phyloP scores from a whole-genome alignment of 2,113 vertebrate genomes.

The Suricata suricatta region DNA sequence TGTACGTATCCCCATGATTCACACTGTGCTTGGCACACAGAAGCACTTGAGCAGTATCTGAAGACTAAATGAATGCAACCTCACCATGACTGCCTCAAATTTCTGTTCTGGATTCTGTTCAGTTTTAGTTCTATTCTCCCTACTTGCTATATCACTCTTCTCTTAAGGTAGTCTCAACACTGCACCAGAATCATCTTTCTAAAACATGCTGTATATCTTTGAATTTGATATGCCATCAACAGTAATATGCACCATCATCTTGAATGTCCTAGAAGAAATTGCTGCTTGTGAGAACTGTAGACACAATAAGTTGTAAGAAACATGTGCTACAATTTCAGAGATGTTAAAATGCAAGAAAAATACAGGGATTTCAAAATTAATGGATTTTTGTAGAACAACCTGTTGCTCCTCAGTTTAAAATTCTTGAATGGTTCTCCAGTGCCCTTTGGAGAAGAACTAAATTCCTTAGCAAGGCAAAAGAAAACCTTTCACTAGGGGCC shows the following conservation, averaged over 20 bases:
- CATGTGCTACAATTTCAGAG: neutral
- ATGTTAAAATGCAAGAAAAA: conserved; percentile 34
- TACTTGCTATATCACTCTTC: neutral
- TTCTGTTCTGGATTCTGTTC: neutral
- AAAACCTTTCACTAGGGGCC: neutral
- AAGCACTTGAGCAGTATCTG: neutral
- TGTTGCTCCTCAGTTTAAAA: neutral
- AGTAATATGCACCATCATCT: neutral
- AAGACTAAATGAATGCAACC: neutral
- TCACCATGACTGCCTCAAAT: neutral
- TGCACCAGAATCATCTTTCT: neutral
- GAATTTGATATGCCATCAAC: neutral
- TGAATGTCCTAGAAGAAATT: neutral
- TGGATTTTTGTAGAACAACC: conserved; percentile 12
- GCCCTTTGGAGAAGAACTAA: conserved; percentile 2
- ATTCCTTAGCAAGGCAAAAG: conserved; percentile 16
- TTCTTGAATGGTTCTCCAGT: neutral
- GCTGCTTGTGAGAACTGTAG: neutral
- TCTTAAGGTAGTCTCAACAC: neutral
- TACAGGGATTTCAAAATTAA: neutral
- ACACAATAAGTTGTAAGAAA: neutral
- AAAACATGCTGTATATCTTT: neutral
- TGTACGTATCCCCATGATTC: neutral
- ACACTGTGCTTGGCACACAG: neutral
- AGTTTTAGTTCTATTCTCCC: neutral